phyloP scores from a whole-genome alignment of 2,113 vertebrate species.

The Pongo pygmaeus region DNA sequence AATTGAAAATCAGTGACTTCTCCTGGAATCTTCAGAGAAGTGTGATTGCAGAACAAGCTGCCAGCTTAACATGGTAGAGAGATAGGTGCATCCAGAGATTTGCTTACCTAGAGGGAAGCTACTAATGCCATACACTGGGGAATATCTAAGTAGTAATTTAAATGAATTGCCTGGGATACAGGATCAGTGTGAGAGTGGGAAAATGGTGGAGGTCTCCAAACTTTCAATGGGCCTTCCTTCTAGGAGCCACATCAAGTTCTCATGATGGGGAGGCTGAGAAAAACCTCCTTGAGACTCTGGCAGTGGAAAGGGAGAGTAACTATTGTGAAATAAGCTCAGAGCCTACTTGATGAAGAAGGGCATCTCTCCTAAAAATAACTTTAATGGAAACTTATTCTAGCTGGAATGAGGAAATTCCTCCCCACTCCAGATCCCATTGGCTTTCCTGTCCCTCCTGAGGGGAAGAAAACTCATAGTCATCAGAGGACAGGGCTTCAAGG shows the following conservation, averaged over 20 bases:
- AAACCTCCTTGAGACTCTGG: not conserved
- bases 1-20: not conserved
- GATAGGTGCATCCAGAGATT: no score
- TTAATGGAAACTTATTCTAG: not conserved
- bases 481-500: not conserved
- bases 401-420: not conserved
- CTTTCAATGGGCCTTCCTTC: not conserved
- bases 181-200: not conserved
- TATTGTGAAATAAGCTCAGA: not conserved
- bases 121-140: not conserved
- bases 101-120: not conserved
- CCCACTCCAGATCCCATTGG: not conserved
- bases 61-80: not conserved
- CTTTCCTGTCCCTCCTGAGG: not conserved
- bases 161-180: not conserved
- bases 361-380: not conserved
- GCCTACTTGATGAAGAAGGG: not conserved
- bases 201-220: not conserved
- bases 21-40: not conserved
- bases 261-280: not conserved
- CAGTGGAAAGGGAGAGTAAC: not conserved
- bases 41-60: not conserved
- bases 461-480: not conserved
- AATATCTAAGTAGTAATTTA: not conserved
- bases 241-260: not conserved